phyloP scores from a whole-genome alignment of 2,888 invertebrate genomes.

The Ypsolopha sequella region DNA sequence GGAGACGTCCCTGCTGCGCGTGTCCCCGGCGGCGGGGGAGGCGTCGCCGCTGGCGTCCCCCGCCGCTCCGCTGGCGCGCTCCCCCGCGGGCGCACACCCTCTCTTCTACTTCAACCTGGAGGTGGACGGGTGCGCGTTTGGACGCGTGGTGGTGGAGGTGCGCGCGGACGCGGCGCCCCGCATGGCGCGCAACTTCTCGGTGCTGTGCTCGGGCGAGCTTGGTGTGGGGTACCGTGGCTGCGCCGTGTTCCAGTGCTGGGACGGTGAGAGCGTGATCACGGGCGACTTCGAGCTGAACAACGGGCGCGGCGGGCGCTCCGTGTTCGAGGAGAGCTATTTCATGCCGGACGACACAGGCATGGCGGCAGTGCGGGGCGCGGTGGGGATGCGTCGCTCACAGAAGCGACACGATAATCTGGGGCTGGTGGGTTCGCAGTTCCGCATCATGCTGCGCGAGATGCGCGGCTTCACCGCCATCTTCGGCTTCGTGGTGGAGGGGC shows the following conservation, averaged over 20 bases:
- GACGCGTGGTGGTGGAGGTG: conserved; percentile 82
- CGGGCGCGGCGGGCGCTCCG: conserved; percentile 83
- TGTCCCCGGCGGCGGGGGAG: too few relatives aligned
- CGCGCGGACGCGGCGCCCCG: conserved; percentile 83
- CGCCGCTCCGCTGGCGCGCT: conserved; percentile 11
- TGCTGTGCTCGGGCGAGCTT: conserved; percentile 78
- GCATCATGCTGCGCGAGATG: conserved; percentile 85
- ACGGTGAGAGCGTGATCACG: conserved; percentile 83
- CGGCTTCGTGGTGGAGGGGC: conserved; percentile 83
- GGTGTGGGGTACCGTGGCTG: conserved; percentile 86
- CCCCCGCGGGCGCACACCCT: conserved; percentile 60
- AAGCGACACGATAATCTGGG: conserved; percentile 84
- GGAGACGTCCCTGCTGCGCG: too few relatives aligned
- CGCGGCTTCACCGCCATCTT: conserved; percentile 87
- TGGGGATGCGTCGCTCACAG: conserved; percentile 86
- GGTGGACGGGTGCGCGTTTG: conserved; percentile 77
- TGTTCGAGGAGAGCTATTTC: conserved; percentile 82
- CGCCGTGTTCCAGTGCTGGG: conserved; percentile 86
- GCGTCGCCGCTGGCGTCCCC: conserved; percentile 9
- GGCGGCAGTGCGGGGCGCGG: conserved; percentile 80
- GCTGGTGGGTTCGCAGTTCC: conserved; percentile 88
- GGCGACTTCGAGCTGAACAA: conserved; percentile 87
- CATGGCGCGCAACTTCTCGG: conserved; percentile 84
- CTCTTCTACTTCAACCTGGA: conserved; percentile 83
- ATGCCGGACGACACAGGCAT: conserved; percentile 86